These are phyloP conservation scores for Cylloceria caligata DNA, from an alignment of 2,888 invertebrate genomes.

Conservation along the genomic window DNA sequence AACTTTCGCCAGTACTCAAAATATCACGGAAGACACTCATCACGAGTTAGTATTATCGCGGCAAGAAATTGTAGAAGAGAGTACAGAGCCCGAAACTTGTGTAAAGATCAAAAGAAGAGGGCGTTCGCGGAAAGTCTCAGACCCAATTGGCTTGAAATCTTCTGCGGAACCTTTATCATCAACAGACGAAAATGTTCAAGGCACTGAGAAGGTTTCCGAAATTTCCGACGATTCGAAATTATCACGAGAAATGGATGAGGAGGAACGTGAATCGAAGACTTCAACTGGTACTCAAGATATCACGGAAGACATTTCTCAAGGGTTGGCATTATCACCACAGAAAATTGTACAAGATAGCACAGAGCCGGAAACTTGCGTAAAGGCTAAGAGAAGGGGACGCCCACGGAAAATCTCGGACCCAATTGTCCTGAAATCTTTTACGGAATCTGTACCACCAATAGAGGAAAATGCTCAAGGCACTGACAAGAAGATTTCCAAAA, in stretches of 20 bases:
- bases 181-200: neutral
- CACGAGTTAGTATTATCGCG: neutral
- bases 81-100: neutral
- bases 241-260: too few relatives aligned
- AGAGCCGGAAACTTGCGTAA: neutral
- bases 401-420: neutral
- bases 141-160: neutral
- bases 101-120: conserved; percentile 1
- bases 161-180: neutral
- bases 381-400: neutral
- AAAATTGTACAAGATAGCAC: neutral
- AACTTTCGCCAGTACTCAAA: too few relatives aligned
- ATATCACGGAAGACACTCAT: neutral
- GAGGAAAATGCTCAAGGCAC: neutral
- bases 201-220: too few relatives aligned
- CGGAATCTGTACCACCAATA: neutral
- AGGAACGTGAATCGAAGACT: too few relatives aligned
- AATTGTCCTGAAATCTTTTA: neutral
- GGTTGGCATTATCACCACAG: neutral
- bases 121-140: neutral
- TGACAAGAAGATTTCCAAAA: too few relatives aligned
- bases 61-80: conserved; percentile 30
- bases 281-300: neutral
- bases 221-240: too few relatives aligned
- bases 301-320: neutral